These are phyloP conservation scores for Otus sunia DNA, from an alignment of 2,113 vertebrate genomes.

Conservation along the genomic window DNA sequence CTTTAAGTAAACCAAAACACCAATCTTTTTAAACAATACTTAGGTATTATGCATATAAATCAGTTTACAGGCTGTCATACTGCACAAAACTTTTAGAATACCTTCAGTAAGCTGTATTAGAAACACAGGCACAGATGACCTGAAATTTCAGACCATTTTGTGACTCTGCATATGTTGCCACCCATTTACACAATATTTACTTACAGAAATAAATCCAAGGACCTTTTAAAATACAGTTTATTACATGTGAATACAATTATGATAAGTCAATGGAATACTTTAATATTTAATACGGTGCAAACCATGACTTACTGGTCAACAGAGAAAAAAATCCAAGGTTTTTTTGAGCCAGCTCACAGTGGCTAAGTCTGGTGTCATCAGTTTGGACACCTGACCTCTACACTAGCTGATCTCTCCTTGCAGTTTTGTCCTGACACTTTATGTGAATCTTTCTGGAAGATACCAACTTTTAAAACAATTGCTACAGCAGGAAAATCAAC, in stretches of 20 bases:
- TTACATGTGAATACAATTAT: neutral
- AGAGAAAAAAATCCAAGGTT: neutral
- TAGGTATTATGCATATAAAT: neutral
- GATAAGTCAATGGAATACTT: neutral
- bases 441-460: neutral
- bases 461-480: neutral
- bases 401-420: neutral
- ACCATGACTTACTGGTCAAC: neutral
- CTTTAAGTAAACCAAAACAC: neutral
- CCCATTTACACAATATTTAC: neutral
- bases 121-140: neutral
- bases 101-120: neutral
- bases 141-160: neutral
- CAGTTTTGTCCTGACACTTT: neutral
- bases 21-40: neutral
- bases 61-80: neutral
- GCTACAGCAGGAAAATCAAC: neutral
- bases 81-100: neutral
- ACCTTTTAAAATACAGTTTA: neutral
- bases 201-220: neutral
- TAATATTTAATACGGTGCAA: neutral
- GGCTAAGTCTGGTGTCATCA: neutral
- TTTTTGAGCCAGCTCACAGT: neutral
- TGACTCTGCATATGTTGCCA: neutral
- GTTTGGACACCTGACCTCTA: neutral